Evolutionary conservation across 2,797 vertebrate genomes (phyloP).

Genomic region (Coregonus suidteri): DNA sequence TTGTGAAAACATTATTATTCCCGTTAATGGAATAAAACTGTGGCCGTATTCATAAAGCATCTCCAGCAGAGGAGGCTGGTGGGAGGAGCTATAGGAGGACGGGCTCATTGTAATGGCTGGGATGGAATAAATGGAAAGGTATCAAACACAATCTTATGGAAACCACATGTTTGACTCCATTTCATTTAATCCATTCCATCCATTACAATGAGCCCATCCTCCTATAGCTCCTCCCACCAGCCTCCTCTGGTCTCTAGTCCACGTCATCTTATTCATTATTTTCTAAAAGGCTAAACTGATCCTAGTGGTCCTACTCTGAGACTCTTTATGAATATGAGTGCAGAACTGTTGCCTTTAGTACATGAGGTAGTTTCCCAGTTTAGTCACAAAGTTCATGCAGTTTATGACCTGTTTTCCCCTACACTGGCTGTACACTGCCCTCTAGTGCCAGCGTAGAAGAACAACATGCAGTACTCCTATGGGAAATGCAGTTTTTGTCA

Average conservation of each 20-base stretch:
- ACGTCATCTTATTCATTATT: neutral
- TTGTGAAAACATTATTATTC: too few relatives aligned
- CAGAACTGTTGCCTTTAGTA: neutral
- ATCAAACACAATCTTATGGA: too few relatives aligned
- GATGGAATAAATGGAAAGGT: too few relatives aligned
- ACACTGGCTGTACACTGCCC: slow-evolving; percentile 35
- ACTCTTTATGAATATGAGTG: neutral
- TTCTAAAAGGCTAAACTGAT: neutral
- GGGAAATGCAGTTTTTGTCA: neutral
- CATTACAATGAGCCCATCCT: too few relatives aligned
- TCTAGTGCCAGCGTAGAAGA: slow-evolving; percentile 53
- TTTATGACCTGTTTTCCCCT: neutral
- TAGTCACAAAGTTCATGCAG: neutral
- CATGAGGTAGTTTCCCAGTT: neutral
- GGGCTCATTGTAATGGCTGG: too few relatives aligned
- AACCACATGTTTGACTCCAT: too few relatives aligned
- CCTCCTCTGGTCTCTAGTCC: neutral
- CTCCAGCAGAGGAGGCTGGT: too few relatives aligned
- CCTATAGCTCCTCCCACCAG: neutral
- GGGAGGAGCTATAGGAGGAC: too few relatives aligned
- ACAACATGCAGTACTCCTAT: neutral
- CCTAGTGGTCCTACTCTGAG: neutral
- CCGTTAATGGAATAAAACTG: too few relatives aligned
- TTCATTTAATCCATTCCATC: too few relatives aligned
- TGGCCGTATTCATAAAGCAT: too few relatives aligned